Evolutionary conservation across 2,797 vertebrate genomes (phyloP).

Genomic region (Chelon auratus): DNA sequence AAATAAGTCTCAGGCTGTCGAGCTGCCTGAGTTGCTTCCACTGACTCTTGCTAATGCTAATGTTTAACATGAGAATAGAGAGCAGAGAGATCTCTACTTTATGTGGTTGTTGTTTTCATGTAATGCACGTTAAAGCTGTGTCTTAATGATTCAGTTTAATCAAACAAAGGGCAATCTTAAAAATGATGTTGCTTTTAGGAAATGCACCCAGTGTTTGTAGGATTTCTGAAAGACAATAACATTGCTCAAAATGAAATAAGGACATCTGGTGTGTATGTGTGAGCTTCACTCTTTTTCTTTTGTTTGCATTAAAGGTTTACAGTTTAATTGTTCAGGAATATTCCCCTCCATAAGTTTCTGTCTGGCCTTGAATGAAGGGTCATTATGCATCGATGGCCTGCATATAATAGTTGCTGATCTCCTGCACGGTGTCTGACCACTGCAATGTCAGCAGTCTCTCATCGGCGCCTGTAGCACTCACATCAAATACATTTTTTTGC

Average conservation of each 20-base stretch:
- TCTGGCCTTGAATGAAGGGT: constrained; percentile 25
- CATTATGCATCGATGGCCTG: constrained; percentile 19
- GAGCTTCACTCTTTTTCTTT: too few species aligned
- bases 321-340: constrained; percentile 28
- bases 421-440: not conserved
- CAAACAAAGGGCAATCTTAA: constrained; percentile 15
- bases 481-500: too few species aligned
- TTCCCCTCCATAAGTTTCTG: constrained; percentile 35
- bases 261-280: constrained; percentile 29
- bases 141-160: constrained; percentile 30
- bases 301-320: not conserved
- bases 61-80: constrained; percentile 12
- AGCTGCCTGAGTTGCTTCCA: constrained; percentile 15
- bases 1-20: constrained; percentile 31
- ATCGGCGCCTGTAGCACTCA: too few species aligned
- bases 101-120: not conserved
- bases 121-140: not conserved
- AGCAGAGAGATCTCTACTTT: not conserved
- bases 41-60: constrained; percentile 16
- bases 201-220: constrained; percentile 11
- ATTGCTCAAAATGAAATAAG: not conserved
- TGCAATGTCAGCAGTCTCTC: not conserved
- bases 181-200: constrained; percentile 20
- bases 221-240: constrained; percentile 16
- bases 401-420: constrained; percentile 17